Evolutionary conservation across 2,113 vertebrate species (phyloP).

Genomic region (Bubo scandiacus): DNA sequence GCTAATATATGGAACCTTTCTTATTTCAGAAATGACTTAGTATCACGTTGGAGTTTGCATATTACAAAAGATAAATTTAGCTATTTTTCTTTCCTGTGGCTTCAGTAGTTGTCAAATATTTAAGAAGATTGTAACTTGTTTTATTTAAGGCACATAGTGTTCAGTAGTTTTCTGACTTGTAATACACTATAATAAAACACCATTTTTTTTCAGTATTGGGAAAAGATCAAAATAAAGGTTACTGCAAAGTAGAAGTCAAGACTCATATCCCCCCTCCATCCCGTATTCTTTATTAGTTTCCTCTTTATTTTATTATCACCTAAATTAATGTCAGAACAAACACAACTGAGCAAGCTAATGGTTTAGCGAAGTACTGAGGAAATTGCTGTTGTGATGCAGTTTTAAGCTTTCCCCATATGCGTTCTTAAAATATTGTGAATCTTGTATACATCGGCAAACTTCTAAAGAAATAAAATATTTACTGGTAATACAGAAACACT

Average conservation of each 20-base stretch:
- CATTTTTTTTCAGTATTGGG: not conserved
- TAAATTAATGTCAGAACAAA: not conserved
- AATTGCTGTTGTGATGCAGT: not conserved
- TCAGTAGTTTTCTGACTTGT: not conserved
- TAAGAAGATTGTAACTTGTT: not conserved
- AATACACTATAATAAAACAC: not conserved
- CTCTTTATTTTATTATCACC: not conserved
- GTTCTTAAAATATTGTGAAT: not conserved
- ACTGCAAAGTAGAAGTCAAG: not conserved
- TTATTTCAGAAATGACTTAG: not conserved
- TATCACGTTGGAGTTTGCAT: not conserved
- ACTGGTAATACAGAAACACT: not conserved
- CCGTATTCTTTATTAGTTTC: not conserved
- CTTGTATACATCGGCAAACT: not conserved
- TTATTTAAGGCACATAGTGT: not conserved
- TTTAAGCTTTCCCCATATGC: not conserved
- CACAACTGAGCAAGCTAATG: not conserved
- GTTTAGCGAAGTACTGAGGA: not conserved
- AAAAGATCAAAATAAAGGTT: not conserved
- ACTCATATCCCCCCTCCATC: not conserved
- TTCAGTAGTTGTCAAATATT: not conserved
- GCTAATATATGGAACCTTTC: not conserved
- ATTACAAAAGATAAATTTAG: not conserved
- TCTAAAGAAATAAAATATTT: not conserved
- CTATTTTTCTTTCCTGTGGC: not conserved